Evolutionary conservation across 2,888 invertebrate species (phyloP).

Genomic region (Cyclophora albipunctata): DNA sequence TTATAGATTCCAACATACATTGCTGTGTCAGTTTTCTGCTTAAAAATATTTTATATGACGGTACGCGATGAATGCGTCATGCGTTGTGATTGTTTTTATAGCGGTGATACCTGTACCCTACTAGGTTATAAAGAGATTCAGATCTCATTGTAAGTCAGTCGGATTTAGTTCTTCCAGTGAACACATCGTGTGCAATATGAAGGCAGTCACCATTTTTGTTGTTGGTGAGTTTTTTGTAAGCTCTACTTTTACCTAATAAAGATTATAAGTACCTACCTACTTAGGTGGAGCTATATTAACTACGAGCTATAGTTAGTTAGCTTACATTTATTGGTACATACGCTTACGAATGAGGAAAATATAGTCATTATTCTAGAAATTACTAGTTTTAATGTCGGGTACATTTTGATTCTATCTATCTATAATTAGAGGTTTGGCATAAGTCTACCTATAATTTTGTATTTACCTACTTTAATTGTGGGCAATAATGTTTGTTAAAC

Average conservation of each 20-base stretch:
- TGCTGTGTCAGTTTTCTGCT: background rate
- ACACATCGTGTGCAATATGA: conserved; percentile 45
- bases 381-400: no score
- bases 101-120: conserved; percentile 24
- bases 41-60: background rate
- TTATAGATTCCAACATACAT: background rate
- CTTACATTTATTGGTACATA: no score
- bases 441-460: no score
- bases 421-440: no score
- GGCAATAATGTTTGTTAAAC: no score
- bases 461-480: no score
- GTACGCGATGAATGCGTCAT: conserved; percentile 13
- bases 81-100: conserved; percentile 4
- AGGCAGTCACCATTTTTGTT: conserved; percentile 46
- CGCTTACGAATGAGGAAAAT: no score
- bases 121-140: conserved; percentile 39
- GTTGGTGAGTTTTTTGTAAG: conserved; percentile 48
- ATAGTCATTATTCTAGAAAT: no score
- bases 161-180: conserved; percentile 27
- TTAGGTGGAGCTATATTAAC: no score
- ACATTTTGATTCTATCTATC: no score
- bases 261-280: no score
- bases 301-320: no score
- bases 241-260: background rate
- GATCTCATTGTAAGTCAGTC: conserved; percentile 36